phyloP scores from a whole-genome alignment of 2,113 vertebrate genomes.

The Speoplatyrhinus poulsoni region DNA sequence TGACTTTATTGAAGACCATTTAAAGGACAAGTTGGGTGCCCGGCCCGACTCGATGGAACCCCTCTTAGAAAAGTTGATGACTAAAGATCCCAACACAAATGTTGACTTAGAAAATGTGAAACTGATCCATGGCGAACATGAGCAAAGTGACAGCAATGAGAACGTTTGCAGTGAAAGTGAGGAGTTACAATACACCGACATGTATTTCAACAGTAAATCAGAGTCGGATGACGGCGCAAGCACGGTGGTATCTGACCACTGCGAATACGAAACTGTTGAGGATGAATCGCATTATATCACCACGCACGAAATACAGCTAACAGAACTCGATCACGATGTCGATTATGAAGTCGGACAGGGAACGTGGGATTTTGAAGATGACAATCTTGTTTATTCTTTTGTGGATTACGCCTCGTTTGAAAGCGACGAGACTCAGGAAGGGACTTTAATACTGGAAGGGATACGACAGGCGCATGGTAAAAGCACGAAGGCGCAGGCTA shows the following conservation, averaged over 20 bases:
- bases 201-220: slow-evolving; percentile 74
- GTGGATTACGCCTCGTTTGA: slow-evolving; percentile 94
- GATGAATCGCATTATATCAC: slow-evolving; percentile 93
- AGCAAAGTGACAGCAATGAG: slow-evolving; percentile 56
- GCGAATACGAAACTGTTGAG: slow-evolving; percentile 58
- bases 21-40: slow-evolving; percentile 23
- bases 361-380: slow-evolving; percentile 92
- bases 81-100: slow-evolving; percentile 37
- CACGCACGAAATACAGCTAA: slow-evolving; percentile 95
- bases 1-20: slow-evolving; percentile 25
- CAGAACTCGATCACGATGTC: slow-evolving; percentile 91
- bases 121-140: slow-evolving; percentile 29
- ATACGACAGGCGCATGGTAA: slow-evolving; percentile 43
- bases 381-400: slow-evolving; percentile 92
- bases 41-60: slow-evolving; percentile 26
- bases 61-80: slow-evolving; percentile 30
- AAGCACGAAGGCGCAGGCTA: slow-evolving; percentile 62
- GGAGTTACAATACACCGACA: slow-evolving; percentile 77
- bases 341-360: slow-evolving; percentile 86
- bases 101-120: slow-evolving; percentile 37
- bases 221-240: slow-evolving; percentile 70
- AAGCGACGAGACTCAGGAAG: slow-evolving; percentile 83
- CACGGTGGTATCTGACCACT: slow-evolving; percentile 60
- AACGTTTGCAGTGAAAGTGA: slow-evolving; percentile 78
- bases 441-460: slow-evolving; percentile 55